Evolutionary conservation across 2,113 vertebrate genomes (phyloP), one percentile per base, ranked within the genome.

Genomic region (Myanophis thanlyinensis): DNA sequence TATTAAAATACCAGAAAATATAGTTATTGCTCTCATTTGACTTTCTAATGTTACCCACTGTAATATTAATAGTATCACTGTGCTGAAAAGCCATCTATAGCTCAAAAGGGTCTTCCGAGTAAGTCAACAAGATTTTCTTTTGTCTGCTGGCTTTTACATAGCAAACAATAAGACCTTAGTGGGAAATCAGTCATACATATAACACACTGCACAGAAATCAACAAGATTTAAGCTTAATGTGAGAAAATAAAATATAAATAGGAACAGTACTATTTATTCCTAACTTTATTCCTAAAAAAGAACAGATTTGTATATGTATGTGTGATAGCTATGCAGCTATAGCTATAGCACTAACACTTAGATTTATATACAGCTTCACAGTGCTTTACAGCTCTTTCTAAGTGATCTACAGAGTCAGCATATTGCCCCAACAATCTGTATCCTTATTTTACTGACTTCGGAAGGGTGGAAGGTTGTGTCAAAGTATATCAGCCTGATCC

Each of bases 71-170:
- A 59, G 85, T 89, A 90, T 85, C 11, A 15, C 4, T 40, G 52
- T 35, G 54, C 22, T 93, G 93, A 73, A 27, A 96, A 85, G 23
- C 62, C 44, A 89, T 89, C 5, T 47, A 22, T 85, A n/a, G 25
- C 56, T 90, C 0, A 0, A 90, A 85, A 54, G 46, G 30, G 93
- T 59, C 6, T 62, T 22, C 54, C 94, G 1, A 0, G 87, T 90
- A 93, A 95, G 44, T 73, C 84, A 91, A 90, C 2, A 89, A 94
- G 93, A 93, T 30, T 59, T 93, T 92, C 2, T 49, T 94, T 91
- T 94, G 44, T 86, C 89, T 89, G 0, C 0, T 40, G 22, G 88
- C 73, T 85, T 59, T 53, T 80, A 85, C 35, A 89, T 62, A 73
- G 86, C 48, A 22, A n/a, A 7, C 47, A 85, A 92, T 89, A 84